A percentile compares a stretch with the other conserved stretches of the same genome.
These are phyloP conservation scores for Pavo muticus DNA, from an alignment of 2,113 vertebrate species.

Conservation along the genomic window DNA sequence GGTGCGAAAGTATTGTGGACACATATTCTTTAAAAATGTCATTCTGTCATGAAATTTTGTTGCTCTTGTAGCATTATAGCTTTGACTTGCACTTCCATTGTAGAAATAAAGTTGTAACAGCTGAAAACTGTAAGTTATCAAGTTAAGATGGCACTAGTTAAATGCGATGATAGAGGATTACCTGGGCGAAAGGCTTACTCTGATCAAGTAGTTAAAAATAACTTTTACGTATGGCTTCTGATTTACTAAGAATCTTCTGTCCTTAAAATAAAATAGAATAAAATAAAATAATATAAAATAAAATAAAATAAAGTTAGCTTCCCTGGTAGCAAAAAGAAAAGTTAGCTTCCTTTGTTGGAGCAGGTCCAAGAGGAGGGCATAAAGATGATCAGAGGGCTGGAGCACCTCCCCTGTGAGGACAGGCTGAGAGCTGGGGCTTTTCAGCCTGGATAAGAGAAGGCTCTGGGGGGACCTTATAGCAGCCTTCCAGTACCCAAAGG, in stretches of 20 bases:
- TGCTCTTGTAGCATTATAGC: background rate
- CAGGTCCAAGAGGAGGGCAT: too few relatives aligned
- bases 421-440: too few relatives aligned
- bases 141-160: background rate
- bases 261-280: too few relatives aligned
- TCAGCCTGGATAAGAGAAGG: too few relatives aligned
- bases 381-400: too few relatives aligned
- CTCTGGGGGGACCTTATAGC: too few relatives aligned
- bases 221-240: background rate
- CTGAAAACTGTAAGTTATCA: background rate
- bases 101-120: background rate
- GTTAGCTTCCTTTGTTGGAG: background rate
- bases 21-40: background rate
- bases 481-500: too few relatives aligned
- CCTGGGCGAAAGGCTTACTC: background rate
- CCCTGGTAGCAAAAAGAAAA: background rate
- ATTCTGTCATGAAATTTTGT: background rate
- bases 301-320: background rate
- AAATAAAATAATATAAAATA: too few relatives aligned
- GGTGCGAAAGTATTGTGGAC: background rate
- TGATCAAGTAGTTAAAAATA: background rate
- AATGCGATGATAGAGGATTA: accelerated
- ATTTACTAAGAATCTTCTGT: background rate
- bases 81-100: background rate
- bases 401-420: too few relatives aligned